These are phyloP conservation scores for Troglohyphantes excavatus DNA, from an alignment of 2,888 invertebrate species.

Conservation along the genomic window DNA sequence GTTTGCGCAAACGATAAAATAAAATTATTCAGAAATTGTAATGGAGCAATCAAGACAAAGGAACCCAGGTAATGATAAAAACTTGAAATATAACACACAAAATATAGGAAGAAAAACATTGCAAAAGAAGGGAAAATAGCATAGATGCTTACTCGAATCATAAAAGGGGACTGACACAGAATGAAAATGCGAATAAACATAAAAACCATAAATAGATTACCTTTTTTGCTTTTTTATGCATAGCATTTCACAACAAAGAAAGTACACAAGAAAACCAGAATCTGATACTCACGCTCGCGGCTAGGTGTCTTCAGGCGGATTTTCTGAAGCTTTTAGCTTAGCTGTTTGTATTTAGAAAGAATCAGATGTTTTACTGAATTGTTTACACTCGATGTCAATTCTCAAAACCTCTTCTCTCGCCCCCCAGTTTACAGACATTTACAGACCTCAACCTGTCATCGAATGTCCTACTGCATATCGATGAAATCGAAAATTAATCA, in stretches of 20 bases:
- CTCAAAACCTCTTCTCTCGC: conserved; percentile 37
- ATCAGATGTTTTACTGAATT: conserved; percentile 52
- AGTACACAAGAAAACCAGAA: conserved; percentile 26
- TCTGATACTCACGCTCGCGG: conserved; percentile 37
- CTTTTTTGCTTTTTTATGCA: conserved; percentile 49
- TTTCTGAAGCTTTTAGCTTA: neutral
- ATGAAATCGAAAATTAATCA: conserved; percentile 57
- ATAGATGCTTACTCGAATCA: neutral
- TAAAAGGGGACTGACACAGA: conserved; percentile 18
- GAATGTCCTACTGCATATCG: conserved; percentile 60
- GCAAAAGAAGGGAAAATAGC: neutral
- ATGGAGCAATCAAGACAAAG: conserved; percentile 54
- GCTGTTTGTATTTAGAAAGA: conserved; percentile 4
- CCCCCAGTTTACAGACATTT: conserved; percentile 74
- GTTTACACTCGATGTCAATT: conserved; percentile 66
- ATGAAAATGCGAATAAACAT: neutral
- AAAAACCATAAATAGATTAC: conserved; percentile 28
- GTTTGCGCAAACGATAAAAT: too few relatives aligned
- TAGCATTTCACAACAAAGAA: conserved; percentile 70
- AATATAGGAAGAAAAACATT: neutral
- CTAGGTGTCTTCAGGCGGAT: neutral
- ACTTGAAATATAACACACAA: neutral
- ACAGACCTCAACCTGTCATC: conserved; percentile 74
- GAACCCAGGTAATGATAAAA: conserved; percentile 58
- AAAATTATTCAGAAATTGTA: conserved; percentile 5